Conservation (phyloP, 1,140 invertebrate genomes). For the Neodiprion pinetum region DNA sequence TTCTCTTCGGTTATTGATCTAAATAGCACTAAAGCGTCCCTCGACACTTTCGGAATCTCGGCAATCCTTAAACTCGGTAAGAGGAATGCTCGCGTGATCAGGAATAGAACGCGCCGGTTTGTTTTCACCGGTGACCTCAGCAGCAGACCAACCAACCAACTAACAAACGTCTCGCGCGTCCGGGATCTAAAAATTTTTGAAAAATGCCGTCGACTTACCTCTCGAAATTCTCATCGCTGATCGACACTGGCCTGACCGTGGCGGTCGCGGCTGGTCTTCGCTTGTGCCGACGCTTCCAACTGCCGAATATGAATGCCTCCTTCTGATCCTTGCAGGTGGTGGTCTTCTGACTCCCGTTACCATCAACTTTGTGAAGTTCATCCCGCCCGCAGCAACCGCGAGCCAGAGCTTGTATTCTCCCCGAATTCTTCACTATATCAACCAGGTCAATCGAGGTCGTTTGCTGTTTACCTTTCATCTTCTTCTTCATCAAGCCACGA, state of each 20-base stretch:
- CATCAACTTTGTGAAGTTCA: not conserved
- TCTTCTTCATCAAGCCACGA: not conserved
- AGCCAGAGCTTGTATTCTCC: not conserved
- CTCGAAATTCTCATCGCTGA: not conserved
- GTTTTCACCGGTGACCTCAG: not conserved
- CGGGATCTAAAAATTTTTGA: slow-evolving; percentile 16
- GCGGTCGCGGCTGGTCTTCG: slow-evolving; percentile 19
- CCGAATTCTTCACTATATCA: slow-evolving; percentile 11
- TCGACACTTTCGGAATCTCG: not conserved
- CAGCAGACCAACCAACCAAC: not conserved
- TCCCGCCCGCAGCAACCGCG: not conserved
- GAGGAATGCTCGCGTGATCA: not conserved
- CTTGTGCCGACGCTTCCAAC: slow-evolving; percentile 38
- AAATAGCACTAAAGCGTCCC: not conserved
- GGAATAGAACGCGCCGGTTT: slow-evolving; percentile 11
- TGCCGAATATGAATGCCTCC: slow-evolving; percentile 44
- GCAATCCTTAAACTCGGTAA: not conserved
- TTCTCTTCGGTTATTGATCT: not conserved
- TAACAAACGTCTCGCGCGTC: not conserved
- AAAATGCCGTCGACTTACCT: slow-evolving; percentile 16
- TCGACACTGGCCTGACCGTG: slow-evolving; percentile 6
- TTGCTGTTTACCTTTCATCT: not conserved
- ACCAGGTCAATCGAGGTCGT: not conserved
- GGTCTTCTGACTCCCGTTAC: not conserved
- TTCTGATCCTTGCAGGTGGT: not conserved